Evolutionary conservation across 2,797 vertebrate species (phyloP).

Genomic region (Zenarchopterus dispar): DNA sequence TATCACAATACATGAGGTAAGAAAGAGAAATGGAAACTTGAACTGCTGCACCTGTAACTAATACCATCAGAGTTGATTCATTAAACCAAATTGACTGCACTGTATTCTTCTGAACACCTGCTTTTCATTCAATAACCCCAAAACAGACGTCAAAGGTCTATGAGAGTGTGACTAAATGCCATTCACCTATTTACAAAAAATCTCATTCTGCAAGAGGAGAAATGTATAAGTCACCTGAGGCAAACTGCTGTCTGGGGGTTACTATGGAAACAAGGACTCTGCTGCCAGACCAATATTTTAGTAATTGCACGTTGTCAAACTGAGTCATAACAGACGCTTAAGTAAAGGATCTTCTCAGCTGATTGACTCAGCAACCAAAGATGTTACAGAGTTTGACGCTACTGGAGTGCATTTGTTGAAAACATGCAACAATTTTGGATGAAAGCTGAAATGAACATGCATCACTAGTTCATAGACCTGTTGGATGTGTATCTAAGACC

Average conservation of each 20-base stretch:
- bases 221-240: constrained; percentile 7
- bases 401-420: background rate
- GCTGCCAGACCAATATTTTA: constrained; percentile 8
- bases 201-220: background rate
- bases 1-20: background rate
- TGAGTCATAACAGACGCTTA: background rate
- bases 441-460: background rate
- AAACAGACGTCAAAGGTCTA: no score
- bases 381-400: background rate
- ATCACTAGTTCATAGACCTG: background rate
- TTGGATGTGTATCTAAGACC: background rate
- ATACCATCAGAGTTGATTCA: no score
- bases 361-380: background rate
- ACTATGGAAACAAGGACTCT: constrained; percentile 28
- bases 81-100: no score
- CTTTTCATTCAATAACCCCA: no score
- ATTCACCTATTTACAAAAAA: no score
- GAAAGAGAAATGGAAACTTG: no score
- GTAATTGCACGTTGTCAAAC: background rate
- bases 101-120: no score
- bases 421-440: background rate
- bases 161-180: no score
- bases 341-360: background rate
- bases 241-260: constrained; percentile 12
- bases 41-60: no score